Percentiles rank a stretch among this genome's conserved stretches.
phyloP scores from a whole-genome alignment of 1,140 invertebrate genomes.

The Laodelphax striatellus region DNA sequence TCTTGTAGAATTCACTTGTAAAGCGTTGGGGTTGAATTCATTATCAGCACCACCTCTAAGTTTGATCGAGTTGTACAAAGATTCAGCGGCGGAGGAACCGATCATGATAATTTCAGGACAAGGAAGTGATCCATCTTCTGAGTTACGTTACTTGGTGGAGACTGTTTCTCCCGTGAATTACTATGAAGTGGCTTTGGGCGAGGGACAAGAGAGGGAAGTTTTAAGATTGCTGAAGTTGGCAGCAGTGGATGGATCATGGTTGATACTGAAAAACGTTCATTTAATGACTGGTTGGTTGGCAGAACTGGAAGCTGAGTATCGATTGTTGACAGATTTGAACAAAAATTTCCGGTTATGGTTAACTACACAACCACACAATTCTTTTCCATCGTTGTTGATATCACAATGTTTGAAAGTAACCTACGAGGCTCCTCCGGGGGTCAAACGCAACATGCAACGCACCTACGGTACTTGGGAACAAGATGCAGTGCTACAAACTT shows the following conservation, averaged over 20 bases:
- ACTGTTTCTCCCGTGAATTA: slow-evolving; percentile 23
- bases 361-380: slow-evolving; percentile 54
- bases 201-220: slow-evolving; percentile 55
- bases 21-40: slow-evolving; percentile 33
- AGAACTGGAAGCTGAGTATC: slow-evolving; percentile 57
- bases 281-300: slow-evolving; percentile 68
- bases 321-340: slow-evolving; percentile 41
- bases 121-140: slow-evolving; percentile 73
- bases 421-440: slow-evolving; percentile 68
- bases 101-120: slow-evolving; percentile 62
- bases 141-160: slow-evolving; percentile 52
- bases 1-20: not conserved
- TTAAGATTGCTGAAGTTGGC: slow-evolving; percentile 32
- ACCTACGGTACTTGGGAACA: slow-evolving; percentile 46
- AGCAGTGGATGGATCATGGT: slow-evolving; percentile 51
- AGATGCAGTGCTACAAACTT: slow-evolving; percentile 34
- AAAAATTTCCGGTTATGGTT: slow-evolving; percentile 58
- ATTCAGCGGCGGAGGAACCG: slow-evolving; percentile 48
- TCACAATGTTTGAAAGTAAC: slow-evolving; percentile 67
- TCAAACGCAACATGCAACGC: slow-evolving; percentile 48
- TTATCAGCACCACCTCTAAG: slow-evolving; percentile 49
- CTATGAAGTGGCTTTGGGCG: slow-evolving; percentile 54
- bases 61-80: slow-evolving; percentile 43
- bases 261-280: slow-evolving; percentile 82
- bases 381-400: slow-evolving; percentile 51